Conservation (phyloP, 1,140 invertebrate genomes). For the Aradophagus sp. region DNA sequence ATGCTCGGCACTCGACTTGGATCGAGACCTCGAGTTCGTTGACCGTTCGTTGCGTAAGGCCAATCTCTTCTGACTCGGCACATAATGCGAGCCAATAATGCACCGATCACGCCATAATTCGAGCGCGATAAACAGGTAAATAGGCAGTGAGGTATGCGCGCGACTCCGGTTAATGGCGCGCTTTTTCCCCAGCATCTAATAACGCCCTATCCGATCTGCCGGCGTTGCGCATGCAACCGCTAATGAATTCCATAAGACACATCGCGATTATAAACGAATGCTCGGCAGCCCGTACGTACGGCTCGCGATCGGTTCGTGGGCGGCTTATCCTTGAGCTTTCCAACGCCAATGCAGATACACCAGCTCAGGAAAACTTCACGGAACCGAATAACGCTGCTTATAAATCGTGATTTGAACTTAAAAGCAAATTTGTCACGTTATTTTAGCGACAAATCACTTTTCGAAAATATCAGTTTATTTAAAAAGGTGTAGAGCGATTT, state of each 20-base stretch:
- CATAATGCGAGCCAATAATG: constrained; percentile 59
- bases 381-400: constrained; percentile 15
- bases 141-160: constrained; percentile 28
- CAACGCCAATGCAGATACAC: constrained; percentile 42
- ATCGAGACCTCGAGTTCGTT: constrained; percentile 64
- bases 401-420: constrained; percentile 11
- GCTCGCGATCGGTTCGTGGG: constrained; percentile 44
- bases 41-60: constrained; percentile 62
- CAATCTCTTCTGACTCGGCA: constrained; percentile 56
- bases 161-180: constrained; percentile 50
- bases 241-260: constrained; percentile 67
- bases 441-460: constrained; percentile 20
- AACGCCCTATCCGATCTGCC: constrained; percentile 53
- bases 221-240: constrained; percentile 51
- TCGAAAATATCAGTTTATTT: too few species aligned
- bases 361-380: constrained; percentile 16
- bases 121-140: constrained; percentile 53
- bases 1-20: constrained; percentile 20
- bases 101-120: constrained; percentile 55
- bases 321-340: constrained; percentile 54
- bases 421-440: constrained; percentile 15
- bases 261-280: constrained; percentile 52
- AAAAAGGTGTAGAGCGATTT: constrained; percentile 17
- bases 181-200: constrained; percentile 60
- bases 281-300: constrained; percentile 11